Conservation (phyloP, 2,888 invertebrate genomes). For the Galerucella nymphaeae region DNA sequence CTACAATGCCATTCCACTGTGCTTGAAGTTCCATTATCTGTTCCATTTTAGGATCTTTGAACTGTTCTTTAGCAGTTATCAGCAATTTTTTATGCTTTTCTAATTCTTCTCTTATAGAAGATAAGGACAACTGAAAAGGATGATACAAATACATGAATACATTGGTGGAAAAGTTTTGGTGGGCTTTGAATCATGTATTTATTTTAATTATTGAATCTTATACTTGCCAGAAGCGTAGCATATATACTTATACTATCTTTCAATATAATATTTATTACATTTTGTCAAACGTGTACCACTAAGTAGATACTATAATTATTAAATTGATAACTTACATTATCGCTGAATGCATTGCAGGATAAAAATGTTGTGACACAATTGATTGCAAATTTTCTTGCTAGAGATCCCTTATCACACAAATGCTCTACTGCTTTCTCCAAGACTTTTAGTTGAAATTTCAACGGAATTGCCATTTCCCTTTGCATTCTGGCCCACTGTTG, state of each 20-base stretch:
- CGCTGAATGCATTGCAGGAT: slow-evolving; percentile 88
- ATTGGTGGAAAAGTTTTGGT: too few species aligned
- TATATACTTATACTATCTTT: too few species aligned
- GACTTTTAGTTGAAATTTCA: slow-evolving; percentile 75
- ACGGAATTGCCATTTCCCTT: slow-evolving; percentile 81
- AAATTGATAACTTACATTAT: slow-evolving; percentile 68
- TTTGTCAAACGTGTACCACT: neutral
- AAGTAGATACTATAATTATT: neutral
- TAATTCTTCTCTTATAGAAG: slow-evolving; percentile 70
- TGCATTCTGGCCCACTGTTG: slow-evolving; percentile 86
- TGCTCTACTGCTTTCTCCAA: slow-evolving; percentile 76
- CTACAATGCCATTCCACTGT: slow-evolving; percentile 69
- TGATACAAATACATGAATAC: neutral
- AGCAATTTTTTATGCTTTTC: slow-evolving; percentile 66
- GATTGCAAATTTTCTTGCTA: slow-evolving; percentile 87
- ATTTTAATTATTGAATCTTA: too few species aligned
- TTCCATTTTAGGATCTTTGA: slow-evolving; percentile 71
- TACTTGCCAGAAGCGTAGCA: too few species aligned
- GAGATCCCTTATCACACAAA: slow-evolving; percentile 83
- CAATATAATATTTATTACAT: too few species aligned
- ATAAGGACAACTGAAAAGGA: slow-evolving; percentile 59
- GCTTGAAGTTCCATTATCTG: slow-evolving; percentile 61
- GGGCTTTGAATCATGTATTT: too few species aligned
- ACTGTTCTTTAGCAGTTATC: slow-evolving; percentile 64
- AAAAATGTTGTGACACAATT: slow-evolving; percentile 82